These are phyloP conservation scores for Ariopsis seemanni DNA, from an alignment of 2,113 vertebrate genomes.

Conservation along the genomic window DNA sequence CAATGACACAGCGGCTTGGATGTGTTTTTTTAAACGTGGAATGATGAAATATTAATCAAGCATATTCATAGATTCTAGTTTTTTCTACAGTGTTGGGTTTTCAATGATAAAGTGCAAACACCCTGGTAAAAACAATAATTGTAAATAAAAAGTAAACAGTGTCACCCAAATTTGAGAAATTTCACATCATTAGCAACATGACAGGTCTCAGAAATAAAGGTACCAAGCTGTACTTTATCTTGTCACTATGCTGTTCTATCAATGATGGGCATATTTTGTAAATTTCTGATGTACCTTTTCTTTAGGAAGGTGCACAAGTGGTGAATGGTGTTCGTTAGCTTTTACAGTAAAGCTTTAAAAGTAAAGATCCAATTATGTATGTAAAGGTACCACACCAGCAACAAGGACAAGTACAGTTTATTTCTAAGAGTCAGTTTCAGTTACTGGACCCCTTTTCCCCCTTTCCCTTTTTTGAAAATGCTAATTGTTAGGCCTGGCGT, in stretches of 20 bases:
- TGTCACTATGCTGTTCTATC: neutral
- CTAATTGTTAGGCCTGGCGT: neutral
- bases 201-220: neutral
- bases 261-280: neutral
- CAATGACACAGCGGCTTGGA: neutral
- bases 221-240: neutral
- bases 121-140: neutral
- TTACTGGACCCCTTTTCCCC: neutral
- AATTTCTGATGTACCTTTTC: neutral
- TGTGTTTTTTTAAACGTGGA: neutral
- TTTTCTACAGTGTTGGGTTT: neutral
- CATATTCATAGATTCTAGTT: neutral
- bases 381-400: neutral
- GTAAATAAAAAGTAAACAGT: neutral
- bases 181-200: neutral
- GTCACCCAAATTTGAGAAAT: neutral
- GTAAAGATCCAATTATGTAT: neutral
- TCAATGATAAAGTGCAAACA: neutral
- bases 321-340: no score
- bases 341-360: neutral
- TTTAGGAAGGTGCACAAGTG: neutral
- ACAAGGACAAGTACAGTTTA: neutral
- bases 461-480: neutral
- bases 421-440: neutral
- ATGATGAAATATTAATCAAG: neutral